These are phyloP conservation scores for Gila orcuttii DNA, from an alignment of 2,113 vertebrate species.

Conservation along the genomic window DNA sequence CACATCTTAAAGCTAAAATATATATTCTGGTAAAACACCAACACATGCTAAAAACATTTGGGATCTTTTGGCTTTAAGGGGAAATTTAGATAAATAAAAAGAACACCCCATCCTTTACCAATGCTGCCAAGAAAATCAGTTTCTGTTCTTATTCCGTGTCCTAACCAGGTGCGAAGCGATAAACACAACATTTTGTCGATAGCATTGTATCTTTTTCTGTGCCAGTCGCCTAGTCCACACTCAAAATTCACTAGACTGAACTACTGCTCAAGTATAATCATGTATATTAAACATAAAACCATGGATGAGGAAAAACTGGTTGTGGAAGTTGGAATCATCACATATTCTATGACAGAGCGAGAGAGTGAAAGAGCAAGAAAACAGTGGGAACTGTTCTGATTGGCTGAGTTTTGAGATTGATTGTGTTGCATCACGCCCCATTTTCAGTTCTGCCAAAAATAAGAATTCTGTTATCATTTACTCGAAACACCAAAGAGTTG, in stretches of 20 bases:
- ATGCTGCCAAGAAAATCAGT: neutral
- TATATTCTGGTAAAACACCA: conserved; percentile 12
- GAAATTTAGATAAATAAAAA: neutral
- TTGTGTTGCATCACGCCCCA: neutral
- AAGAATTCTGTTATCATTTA: neutral
- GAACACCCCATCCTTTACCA: neutral
- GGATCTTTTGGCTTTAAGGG: neutral
- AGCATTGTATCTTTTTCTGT: neutral
- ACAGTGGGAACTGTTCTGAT: neutral
- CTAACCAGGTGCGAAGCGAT: neutral
- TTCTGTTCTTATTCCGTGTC: neutral
- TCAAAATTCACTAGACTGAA: too few relatives aligned
- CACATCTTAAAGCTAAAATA: conserved; percentile 34
- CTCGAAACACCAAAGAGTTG: neutral
- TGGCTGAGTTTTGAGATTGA: neutral
- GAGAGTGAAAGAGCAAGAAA: neutral
- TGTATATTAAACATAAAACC: neutral
- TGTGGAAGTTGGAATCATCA: neutral
- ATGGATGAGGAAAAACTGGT: neutral
- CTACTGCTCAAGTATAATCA: neutral
- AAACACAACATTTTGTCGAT: neutral
- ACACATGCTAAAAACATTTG: neutral
- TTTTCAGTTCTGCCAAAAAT: neutral
- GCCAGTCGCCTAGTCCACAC: neutral
- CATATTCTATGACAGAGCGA: neutral